These are phyloP conservation scores for Corythaixoides concolor DNA, from an alignment of 2,113 vertebrate genomes.

Conservation along the genomic window DNA sequence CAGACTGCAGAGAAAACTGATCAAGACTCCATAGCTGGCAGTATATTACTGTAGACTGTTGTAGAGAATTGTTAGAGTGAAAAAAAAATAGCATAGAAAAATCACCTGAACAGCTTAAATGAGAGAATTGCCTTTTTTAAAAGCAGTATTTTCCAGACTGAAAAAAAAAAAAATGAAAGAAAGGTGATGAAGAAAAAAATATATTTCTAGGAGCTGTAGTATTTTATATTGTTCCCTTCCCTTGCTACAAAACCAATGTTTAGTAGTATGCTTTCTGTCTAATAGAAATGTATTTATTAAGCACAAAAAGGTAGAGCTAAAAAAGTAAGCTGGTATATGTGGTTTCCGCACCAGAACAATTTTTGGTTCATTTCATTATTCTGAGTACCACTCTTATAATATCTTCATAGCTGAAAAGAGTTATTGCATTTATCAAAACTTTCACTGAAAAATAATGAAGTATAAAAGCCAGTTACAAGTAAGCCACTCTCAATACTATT, in stretches of 20 bases:
- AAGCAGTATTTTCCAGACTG: neutral
- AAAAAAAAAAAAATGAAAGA: neutral
- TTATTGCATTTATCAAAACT: neutral
- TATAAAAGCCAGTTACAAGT: neutral
- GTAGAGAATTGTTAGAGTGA: neutral
- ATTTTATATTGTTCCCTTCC: neutral
- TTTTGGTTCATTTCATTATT: neutral
- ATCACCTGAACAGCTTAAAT: neutral
- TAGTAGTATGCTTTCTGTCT: neutral
- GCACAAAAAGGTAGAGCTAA: neutral
- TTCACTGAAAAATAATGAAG: neutral
- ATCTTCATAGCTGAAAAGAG: neutral
- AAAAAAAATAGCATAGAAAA: neutral
- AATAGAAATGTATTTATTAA: neutral
- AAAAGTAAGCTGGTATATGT: neutral
- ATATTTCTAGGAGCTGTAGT: neutral
- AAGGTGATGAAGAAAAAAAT: neutral
- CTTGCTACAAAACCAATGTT: neutral
- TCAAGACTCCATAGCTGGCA: neutral
- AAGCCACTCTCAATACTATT: neutral
- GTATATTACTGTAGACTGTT: neutral
- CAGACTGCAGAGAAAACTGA: neutral
- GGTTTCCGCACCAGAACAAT: neutral
- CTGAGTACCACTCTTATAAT: neutral
- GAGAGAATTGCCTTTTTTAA: neutral